Conservation (phyloP, 2,113 vertebrate genomes). For the Zosterops japonicus region DNA sequence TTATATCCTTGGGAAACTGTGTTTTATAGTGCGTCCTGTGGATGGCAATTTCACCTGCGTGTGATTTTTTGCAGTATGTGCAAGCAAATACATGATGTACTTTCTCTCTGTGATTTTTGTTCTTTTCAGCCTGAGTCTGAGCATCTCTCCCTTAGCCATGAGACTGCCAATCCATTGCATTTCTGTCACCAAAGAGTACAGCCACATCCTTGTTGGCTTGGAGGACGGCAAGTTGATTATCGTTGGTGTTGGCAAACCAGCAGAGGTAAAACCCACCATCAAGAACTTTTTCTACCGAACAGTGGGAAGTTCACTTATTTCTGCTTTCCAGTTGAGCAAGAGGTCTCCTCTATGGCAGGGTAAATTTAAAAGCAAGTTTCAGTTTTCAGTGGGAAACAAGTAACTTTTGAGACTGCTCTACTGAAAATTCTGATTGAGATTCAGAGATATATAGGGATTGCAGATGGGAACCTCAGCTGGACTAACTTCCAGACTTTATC, state of each 20-base stretch:
- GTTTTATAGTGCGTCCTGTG: not conserved
- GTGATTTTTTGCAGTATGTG: not conserved
- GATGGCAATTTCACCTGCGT: not conserved
- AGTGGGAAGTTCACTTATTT: constrained; percentile 79
- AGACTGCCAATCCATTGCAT: constrained; percentile 88
- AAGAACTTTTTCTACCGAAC: constrained; percentile 84
- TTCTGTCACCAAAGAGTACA: constrained; percentile 92
- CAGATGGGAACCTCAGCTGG: constrained; percentile 27
- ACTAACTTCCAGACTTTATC: constrained; percentile 53
- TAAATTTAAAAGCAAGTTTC: constrained; percentile 81
- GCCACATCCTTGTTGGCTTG: constrained; percentile 92
- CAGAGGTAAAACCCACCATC: constrained; percentile 92
- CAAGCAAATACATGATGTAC: not conserved
- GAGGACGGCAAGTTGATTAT: constrained; percentile 97
- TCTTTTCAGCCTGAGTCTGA: constrained; percentile 84
- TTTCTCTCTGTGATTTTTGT: not conserved
- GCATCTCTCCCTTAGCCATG: constrained; percentile 87
- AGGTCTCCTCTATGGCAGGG: constrained; percentile 82
- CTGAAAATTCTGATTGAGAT: constrained; percentile 37
- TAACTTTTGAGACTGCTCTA: constrained; percentile 52
- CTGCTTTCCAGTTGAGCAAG: constrained; percentile 80
- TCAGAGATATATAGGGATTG: not conserved
- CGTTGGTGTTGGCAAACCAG: constrained; percentile 92
- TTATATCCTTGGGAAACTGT: not conserved
- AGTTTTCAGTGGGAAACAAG: constrained; percentile 73